These are phyloP conservation scores for Pterois miles DNA, from an alignment of 2,797 vertebrate genomes.

Conservation along the genomic window DNA sequence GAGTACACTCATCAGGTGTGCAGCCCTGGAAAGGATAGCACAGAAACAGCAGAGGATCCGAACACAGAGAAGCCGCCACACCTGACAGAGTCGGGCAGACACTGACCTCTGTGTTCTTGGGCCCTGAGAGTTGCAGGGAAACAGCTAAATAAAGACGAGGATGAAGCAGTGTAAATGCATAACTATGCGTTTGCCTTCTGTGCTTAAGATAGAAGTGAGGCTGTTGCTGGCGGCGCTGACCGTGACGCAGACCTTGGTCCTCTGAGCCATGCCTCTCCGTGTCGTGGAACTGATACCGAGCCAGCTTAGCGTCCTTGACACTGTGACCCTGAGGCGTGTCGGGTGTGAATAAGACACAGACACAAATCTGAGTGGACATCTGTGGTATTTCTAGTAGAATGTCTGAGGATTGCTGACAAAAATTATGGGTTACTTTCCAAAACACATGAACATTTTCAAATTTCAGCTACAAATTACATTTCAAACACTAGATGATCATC, in stretches of 20 bases:
- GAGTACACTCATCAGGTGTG: too few relatives aligned
- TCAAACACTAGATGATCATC: not conserved
- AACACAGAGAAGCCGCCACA: too few relatives aligned
- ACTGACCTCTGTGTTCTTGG: constrained; percentile 25
- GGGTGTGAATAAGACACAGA: constrained; percentile 15
- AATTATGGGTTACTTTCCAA: not conserved
- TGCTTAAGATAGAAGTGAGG: constrained; percentile 68
- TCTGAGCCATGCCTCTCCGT: not conserved
- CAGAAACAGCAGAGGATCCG: too few relatives aligned
- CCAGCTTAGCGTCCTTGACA: not conserved
- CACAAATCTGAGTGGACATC: constrained; percentile 7
- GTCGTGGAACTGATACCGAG: constrained; percentile 40
- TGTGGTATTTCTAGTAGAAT: not conserved
- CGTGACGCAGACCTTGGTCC: constrained; percentile 55
- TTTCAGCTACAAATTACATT: not conserved
- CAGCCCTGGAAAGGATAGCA: too few relatives aligned
- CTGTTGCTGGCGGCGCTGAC: constrained; percentile 27
- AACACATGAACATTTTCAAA: not conserved
- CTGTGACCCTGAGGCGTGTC: constrained; percentile 30
- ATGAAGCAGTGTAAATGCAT: constrained; percentile 63
- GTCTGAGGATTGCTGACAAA: not conserved
- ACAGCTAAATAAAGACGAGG: constrained; percentile 73
- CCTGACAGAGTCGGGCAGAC: constrained; percentile 28
- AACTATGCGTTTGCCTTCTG: constrained; percentile 68
- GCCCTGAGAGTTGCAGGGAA: constrained; percentile 16